Base-by-base conservation (phyloP, 2,888 invertebrate genomes). In the Girardia tigrina region DNA sequence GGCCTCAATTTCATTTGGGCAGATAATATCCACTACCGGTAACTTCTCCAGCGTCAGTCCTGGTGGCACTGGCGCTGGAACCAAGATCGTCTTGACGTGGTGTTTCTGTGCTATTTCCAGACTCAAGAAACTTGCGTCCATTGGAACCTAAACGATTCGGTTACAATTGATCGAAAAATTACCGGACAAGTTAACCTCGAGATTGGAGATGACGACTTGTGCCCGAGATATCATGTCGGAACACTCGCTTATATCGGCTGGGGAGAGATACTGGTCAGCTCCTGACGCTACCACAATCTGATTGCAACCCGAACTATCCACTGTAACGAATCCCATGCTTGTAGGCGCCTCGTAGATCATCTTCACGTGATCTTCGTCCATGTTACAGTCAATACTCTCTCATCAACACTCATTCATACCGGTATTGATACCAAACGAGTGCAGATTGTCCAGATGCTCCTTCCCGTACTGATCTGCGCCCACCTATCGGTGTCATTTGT, bases 1-100 rank as follows among this genome's bases (percentile, higher is more conserved):
- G 23, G 56, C 56, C n/a, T 56, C 56, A 56, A 56, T 56, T 16
- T 56, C 56, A 56, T 56, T 56, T n/a, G 56, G 56, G 23, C 56
- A 56, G 23, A 56, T 56, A 12, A 56, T 56, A n/a, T 56, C 56
- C n/a, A 56, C 56, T 4, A 20, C 56, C 23, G 56, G 56, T 6
- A 56, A 2, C 56, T 20, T 56, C 4, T 56, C 56, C 4, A n/a
- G 6, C 6, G 56, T 56, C 20, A 56, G 23, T 20, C n/a, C 56
- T 16, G n/a, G 6, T 56, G 56, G 56, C n/a, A 56, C 56, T 8
- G 56, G 56, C 4, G 56, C 56, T n/a, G 56, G 56, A 20, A 56
- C 56, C 4, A 56, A 23, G 23, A 56, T 56, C n/a, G 56, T 8
- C 23, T 56, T 56, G 4, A 56, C 56, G 23, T n/a, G 56, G n/a